Base-by-base conservation (phyloP, 2,797 vertebrate genomes). In the Malacoctenus gilli region DNA sequence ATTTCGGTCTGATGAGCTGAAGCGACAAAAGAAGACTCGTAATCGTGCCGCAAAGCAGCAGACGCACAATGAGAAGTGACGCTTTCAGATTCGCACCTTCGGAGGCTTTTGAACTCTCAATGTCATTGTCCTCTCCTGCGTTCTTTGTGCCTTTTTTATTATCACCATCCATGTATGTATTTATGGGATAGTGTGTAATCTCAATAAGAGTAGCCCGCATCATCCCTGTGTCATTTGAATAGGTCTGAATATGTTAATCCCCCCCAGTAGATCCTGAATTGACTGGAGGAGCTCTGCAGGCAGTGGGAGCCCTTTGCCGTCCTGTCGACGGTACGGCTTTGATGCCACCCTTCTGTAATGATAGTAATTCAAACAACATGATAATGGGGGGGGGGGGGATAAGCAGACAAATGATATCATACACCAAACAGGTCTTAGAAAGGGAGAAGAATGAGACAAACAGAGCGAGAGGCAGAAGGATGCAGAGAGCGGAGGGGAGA, bases 351-450 rank as follows among this genome's bases (percentile, higher is more conserved):
- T 56, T 66, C 63, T 80, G 83, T 89, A 89, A 90, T 89, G 87
- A 89, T 87, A 87, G 89, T 89, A 83, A 90, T 90, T 89, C 82
- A 88, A 84, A 85, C 83, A 83, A 86, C 83, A 73, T 77, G 75
- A 89, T 89, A 86, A 89, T 85, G 62, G 77, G 15, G 66, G 67
- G 85, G 62, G 77, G 15, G 66, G 67, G 85, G 80, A 84, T 87
- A 89, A 85, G 71, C 85, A 86, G 83, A 77, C 82, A 83, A 85
- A 88, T 85, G 75, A 84, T 86, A 86, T 85, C 81, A 82, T 68
- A 59, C 77, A 75, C 68, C 78, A 85, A 80, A 80, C 81, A 84
- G 81, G 81, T 86, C 77, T 85, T 68, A 74, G 72, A 80, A 76
- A 72, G 77, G 80, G 58, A 42, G 73, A 77, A 73, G 79, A 78